These are phyloP conservation scores for Pollenia labialis DNA, from an alignment of 2,888 invertebrate species.

Conservation along the genomic window DNA sequence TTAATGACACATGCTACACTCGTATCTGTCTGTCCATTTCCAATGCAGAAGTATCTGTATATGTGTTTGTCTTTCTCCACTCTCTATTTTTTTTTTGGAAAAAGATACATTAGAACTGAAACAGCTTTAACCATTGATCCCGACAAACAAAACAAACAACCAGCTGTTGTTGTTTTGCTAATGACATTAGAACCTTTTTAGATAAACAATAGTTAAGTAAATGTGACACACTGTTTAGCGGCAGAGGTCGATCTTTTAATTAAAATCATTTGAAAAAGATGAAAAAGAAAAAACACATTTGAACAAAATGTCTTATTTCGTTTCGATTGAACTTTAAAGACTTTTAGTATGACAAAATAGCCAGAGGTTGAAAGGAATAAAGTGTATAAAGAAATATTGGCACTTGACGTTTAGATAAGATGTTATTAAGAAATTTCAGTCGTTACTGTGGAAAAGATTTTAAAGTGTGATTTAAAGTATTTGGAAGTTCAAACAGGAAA, in stretches of 20 bases:
- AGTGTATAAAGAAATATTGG: not conserved
- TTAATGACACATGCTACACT: constrained; percentile 73
- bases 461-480: too few relatives aligned
- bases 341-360: not conserved
- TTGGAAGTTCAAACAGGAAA: too few relatives aligned
- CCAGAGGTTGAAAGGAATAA: constrained; percentile 33
- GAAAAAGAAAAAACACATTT: constrained; percentile 9
- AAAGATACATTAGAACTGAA: not conserved
- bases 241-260: constrained; percentile 69
- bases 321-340: constrained; percentile 32
- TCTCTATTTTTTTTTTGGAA: constrained; percentile 31
- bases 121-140: constrained; percentile 3
- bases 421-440: too few relatives aligned
- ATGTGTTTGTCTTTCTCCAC: constrained; percentile 24
- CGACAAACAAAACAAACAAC: not conserved
- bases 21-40: constrained; percentile 8
- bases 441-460: too few relatives aligned
- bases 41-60: not conserved
- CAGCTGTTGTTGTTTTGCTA: constrained; percentile 48
- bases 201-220: constrained; percentile 58
- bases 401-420: not conserved
- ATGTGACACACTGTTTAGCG: constrained; percentile 59
- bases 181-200: constrained; percentile 66
- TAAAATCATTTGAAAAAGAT: constrained; percentile 58
- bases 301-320: constrained; percentile 60